phyloP scores from a whole-genome alignment of 2,797 vertebrate genomes.

The Onychomys torridus region DNA sequence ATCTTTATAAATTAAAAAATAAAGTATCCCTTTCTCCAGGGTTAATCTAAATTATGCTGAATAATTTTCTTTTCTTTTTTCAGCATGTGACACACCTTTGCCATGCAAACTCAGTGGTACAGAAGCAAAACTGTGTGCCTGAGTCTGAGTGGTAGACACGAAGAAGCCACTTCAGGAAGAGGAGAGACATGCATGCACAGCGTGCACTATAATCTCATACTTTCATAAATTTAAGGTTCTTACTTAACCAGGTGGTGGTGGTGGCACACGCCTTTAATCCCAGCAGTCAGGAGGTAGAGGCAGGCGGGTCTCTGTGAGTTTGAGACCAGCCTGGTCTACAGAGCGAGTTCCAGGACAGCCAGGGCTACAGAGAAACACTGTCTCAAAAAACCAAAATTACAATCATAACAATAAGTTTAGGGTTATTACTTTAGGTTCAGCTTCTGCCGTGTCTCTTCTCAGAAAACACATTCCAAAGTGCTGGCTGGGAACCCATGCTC shows the following conservation, averaged over 20 bases:
- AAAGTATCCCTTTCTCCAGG: background rate
- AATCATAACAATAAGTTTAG: conserved; percentile 35
- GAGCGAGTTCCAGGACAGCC: background rate
- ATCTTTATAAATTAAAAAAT: background rate
- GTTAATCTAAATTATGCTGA: background rate
- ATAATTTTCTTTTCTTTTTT: background rate
- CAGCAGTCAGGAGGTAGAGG: background rate
- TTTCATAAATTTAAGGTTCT: conserved; percentile 42
- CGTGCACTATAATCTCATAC: conserved; percentile 60
- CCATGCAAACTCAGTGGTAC: background rate
- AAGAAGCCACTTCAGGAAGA: background rate
- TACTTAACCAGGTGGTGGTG: background rate
- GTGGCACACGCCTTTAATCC: background rate
- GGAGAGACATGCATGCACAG: background rate
- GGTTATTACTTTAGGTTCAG: conserved; percentile 61
- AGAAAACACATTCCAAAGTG: conserved; percentile 54
- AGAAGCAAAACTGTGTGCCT: background rate
- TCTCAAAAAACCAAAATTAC: background rate
- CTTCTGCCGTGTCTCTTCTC: conserved; percentile 64
- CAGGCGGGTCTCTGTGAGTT: background rate
- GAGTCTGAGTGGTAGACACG: background rate
- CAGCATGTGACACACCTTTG: background rate
- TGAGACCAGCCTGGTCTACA: background rate
- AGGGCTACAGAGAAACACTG: background rate
- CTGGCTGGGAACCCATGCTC: conserved; percentile 32